Conservation (phyloP, 2,888 invertebrate species). For the Corythucha ciliata region DNA sequence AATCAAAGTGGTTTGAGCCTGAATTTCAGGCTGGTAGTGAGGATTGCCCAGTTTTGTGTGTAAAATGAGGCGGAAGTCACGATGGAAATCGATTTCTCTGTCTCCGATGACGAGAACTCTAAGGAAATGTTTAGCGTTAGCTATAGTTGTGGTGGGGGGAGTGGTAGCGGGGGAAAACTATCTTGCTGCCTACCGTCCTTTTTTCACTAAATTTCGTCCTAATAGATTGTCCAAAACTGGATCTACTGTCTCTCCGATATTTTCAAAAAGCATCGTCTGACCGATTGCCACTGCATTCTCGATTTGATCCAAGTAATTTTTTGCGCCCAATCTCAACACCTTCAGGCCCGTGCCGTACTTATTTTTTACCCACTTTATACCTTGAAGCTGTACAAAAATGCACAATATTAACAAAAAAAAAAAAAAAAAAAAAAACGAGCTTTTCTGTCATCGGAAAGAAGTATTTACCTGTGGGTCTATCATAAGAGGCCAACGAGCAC, state of each 20-base stretch:
- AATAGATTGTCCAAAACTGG: constrained; percentile 84
- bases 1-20: constrained; percentile 89
- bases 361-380: constrained; percentile 91
- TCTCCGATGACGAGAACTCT: constrained; percentile 76
- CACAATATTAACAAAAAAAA: neutral
- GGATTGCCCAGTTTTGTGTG: constrained; percentile 93
- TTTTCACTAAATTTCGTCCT: constrained; percentile 78
- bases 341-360: constrained; percentile 64
- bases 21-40: constrained; percentile 94
- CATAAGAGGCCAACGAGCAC: constrained; percentile 87
- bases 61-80: constrained; percentile 68
- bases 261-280: constrained; percentile 68
- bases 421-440: neutral
- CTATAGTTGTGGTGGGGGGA: neutral
- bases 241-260: constrained; percentile 79
- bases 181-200: constrained; percentile 52
- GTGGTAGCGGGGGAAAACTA: neutral
- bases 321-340: constrained; percentile 67
- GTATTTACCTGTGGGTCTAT: constrained; percentile 76
- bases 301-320: constrained; percentile 73
- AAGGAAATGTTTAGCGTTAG: constrained; percentile 20
- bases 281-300: constrained; percentile 68
- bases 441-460: neutral
- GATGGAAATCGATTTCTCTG: constrained; percentile 81
- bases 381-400: constrained; percentile 52